Evolutionary conservation across 2,888 invertebrate species (phyloP), one percentile per base, ranked within the genome.

Genomic region (Nipponacmea schrenckii): DNA sequence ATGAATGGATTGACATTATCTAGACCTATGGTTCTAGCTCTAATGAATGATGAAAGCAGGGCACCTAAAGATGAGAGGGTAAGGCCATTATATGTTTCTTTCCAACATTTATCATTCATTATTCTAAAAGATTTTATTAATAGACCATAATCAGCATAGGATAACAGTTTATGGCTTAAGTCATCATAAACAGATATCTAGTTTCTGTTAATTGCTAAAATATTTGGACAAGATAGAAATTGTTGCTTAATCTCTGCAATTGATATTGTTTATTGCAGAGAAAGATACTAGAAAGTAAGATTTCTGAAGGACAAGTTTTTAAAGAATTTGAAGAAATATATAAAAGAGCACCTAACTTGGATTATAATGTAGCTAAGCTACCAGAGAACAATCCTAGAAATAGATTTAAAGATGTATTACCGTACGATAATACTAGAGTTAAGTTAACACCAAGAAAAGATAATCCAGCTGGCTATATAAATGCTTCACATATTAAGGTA

Each of bases 341-440:
- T 0, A 94, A 94, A 81, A 91, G 93, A 63, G 93, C 94, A 78
- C 91, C 75, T 14, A 76, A 77, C 8, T 73, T 79, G 71, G 87
- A 87, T 12, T 87, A 86, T 70, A 77, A 73, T 62, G 79, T 85
- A 8, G 95, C 95, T 0, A 89, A 93, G 71, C 89, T 93, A 74
- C 92, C 94, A 8, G 94, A 94, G 83, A 95, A 92, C 84, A 82
- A 87, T 27, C 79, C 84, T 27, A 83, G 91, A 66, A 92, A 92
- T 82, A 88, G 92, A 81, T 92, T 92, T 84, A 91, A 92, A 73
- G 94, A 94, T 86, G 93, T 95, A 80, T 91, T 96, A 77, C 97
- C 97, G 0, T 97, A 97, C 87, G 96, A 96, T 84, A 95, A 95
- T 85, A 96, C 95, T 88, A 90, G 96, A 68, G 94, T 97, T 48